These are phyloP conservation scores for Bettongia penicillata DNA, from an alignment of 2,113 vertebrate species.

Conservation along the genomic window DNA sequence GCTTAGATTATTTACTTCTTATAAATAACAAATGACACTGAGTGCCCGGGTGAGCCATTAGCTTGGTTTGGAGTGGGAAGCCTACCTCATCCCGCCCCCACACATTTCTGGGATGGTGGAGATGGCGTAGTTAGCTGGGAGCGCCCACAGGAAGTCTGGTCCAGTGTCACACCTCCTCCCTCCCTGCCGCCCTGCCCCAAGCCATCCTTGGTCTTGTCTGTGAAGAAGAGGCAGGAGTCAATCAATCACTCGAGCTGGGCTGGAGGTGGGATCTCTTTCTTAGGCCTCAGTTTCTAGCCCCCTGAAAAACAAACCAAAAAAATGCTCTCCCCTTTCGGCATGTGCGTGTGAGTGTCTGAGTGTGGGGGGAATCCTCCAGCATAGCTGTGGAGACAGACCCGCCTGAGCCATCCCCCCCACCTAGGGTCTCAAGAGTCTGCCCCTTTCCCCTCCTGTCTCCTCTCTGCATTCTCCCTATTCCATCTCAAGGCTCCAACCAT, in stretches of 20 bases:
- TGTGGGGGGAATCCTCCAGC: neutral
- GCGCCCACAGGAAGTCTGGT: conserved; percentile 42
- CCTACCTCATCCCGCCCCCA: neutral
- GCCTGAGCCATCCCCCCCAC: too few species aligned
- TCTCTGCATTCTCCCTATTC: neutral
- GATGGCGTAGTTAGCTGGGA: neutral
- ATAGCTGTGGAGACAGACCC: neutral
- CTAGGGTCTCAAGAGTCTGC: neutral
- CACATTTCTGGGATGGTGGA: neutral
- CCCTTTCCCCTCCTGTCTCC: neutral
- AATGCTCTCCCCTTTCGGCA: too few species aligned
- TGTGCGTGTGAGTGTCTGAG: neutral
- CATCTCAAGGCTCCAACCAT: neutral
- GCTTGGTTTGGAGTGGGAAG: neutral
- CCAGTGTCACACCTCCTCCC: neutral
- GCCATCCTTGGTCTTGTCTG: neutral
- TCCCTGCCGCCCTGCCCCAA: neutral
- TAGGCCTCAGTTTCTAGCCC: neutral
- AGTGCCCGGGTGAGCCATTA: conserved; percentile 61
- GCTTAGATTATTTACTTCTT: conserved; percentile 52
- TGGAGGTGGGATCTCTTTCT: too few species aligned
- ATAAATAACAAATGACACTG: conserved; percentile 61
- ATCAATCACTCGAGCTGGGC: neutral
- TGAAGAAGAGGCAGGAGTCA: neutral
- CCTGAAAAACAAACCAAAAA: neutral